A percentile compares a stretch with the other conserved stretches of the same genome.
Evolutionary conservation across 1,140 invertebrate genomes (phyloP).

Genomic region (Ceratina japonica): DNA sequence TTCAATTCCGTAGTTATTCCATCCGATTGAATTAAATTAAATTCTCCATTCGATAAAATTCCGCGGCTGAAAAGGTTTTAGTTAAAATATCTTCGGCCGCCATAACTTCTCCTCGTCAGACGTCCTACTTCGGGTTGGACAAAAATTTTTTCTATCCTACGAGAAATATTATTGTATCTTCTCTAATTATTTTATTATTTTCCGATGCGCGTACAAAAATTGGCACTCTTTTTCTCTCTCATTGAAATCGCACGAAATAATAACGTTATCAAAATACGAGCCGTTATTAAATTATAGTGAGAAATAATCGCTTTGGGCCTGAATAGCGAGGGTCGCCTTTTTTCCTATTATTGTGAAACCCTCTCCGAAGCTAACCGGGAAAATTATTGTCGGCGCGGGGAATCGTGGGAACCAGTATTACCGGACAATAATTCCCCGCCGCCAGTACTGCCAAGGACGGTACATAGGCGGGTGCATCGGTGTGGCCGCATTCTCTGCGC

Average conservation of each 20-base stretch:
- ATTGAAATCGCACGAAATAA: constrained; percentile 55
- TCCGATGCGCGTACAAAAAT: neutral
- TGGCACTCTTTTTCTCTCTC: too few species aligned
- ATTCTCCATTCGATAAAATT: neutral
- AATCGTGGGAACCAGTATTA: constrained; percentile 32
- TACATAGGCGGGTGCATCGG: constrained; percentile 65
- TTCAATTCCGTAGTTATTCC: neutral
- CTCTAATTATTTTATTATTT: neutral
- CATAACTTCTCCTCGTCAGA: too few species aligned
- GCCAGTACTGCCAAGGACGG: constrained; percentile 67
- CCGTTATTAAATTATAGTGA: constrained; percentile 70
- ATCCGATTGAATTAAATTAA: constrained; percentile 2
- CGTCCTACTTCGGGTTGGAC: neutral
- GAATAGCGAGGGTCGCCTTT: constrained; percentile 68
- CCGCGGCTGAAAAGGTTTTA: neutral
- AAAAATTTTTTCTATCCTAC: neutral
- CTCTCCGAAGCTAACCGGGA: constrained; percentile 50
- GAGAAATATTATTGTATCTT: neutral
- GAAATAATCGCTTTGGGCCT: constrained; percentile 66
- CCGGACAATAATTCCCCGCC: constrained; percentile 65
- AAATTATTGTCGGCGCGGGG: constrained; percentile 55
- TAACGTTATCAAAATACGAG: constrained; percentile 68
- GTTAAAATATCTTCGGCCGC: neutral
- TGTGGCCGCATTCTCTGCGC: constrained; percentile 51
- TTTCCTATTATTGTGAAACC: constrained; percentile 73